Evolutionary conservation across 2,113 vertebrate species (phyloP), one percentile per base, ranked within the genome.

Genomic region (Mirza zaza): DNA sequence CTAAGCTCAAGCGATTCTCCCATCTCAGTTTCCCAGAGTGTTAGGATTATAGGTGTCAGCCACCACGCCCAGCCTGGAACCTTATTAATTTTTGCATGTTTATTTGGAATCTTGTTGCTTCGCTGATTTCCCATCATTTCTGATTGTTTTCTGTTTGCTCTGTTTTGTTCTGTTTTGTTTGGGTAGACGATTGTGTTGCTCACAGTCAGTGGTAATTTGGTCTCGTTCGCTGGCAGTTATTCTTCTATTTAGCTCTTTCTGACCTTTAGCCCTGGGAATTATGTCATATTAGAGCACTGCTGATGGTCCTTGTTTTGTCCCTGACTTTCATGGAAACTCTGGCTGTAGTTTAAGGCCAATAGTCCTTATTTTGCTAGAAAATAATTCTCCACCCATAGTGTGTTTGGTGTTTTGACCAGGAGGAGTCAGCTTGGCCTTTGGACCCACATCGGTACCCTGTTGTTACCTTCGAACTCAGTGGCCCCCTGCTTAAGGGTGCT

Each of bases 191-290:
- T 86, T 34, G 21, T 48, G 14, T 71, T 80, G 29, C 42, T 61
- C 48, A 32, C n/a, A 29, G 55, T 59, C 36, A 29, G 50, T 17
- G 13, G 36, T 90, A 8, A 50, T 79, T 83, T 86, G 73, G 29
- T 86, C 36, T 45, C 21, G 1, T 65, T 61, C 2, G 57, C 70
- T 93, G 82, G 42, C 73, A 68, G 71, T 79, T 79, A 25, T 87
- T 20, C 42, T 79, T 82, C 20, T 42, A 77, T 94, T 87, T 81
- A 42, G 45, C 50, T 88, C 77, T 68, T 48, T 68, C 25, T 94
- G 67, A 36, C 45, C 45, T n/a, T 8, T 7, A 59, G 59, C n/a
- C 0, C n/a, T 20, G 11, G 71, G 55, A 32, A 17, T 34, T 70
- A 5, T 34, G 6, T 81, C 61, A 57, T 15, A 1, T 13, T 63